Base-by-base conservation (phyloP, 2,113 vertebrate species). In the Siphamia tubifer region DNA sequence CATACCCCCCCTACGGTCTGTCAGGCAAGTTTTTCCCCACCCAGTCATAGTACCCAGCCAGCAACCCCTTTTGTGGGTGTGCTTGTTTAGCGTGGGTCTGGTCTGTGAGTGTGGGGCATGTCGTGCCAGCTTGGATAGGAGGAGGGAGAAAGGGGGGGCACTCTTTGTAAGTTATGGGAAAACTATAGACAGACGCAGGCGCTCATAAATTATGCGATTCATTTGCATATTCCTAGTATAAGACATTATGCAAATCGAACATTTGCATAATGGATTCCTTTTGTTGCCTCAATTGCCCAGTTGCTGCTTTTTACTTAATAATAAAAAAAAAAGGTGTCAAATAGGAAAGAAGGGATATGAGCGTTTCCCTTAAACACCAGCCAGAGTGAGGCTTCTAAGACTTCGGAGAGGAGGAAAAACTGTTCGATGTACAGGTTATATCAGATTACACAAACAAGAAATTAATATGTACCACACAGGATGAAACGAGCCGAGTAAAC, bases 251-350 rank as follows among this genome's bases (percentile, higher is more conserved):
- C 95, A 98, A 98, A 98, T 96, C 73, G 65, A 5, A 68, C 63
- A 95, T 97, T 95, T 97, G 94, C 95, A 97, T 96, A 97, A 98
- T 97, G 95, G 94, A 94, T 96, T 96, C 93, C 90, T 94, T 92
- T 94, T 93, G 90, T 95, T 95, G 93, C 94, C 93, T 94, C 94
- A 91, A 90, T 94, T 94, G 92, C 93, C 92, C 83, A 85, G 78
- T 79, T 92, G 91, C 92, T 94, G 92, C 93, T 90, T 92, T 92
- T 89, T 89, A 91, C 87, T 91, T 87, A 89, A 90, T 89, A 84
- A 90, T 70, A 13, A 30, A 89, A 90, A 30, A 89, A 90, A 91
- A 84, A 82, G 64, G 45, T 11, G 31, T 71, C 87, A 93, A 82
- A 87, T 86, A 91, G 90, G 82, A 89, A 75, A 72, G 23, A 86